Conservation (phyloP, 1,140 invertebrate species). For the Oppia nitens region DNA sequence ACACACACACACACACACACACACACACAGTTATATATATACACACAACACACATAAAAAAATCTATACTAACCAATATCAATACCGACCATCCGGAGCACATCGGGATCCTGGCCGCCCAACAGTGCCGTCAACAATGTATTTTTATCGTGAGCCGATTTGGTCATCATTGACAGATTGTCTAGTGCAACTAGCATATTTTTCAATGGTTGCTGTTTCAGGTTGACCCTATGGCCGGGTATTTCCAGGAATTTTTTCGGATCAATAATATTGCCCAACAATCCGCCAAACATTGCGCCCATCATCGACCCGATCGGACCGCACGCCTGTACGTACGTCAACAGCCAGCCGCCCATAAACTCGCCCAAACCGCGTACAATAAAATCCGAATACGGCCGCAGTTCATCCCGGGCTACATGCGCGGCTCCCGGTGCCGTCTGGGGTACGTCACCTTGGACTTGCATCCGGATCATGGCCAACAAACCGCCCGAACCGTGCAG, state of each 20-base stretch:
- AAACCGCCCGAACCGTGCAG: background rate
- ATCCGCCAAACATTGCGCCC: background rate
- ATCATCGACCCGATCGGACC: background rate
- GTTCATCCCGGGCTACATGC: background rate
- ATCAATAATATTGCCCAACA: background rate
- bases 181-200: background rate
- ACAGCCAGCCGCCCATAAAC: background rate
- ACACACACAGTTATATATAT: too few relatives aligned
- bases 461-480: background rate
- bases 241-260: background rate
- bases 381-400: background rate
- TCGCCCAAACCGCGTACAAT: background rate
- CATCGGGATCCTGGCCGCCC: background rate
- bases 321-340: background rate
- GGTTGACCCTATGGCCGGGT: too few relatives aligned
- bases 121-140: background rate
- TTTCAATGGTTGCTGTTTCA: background rate
- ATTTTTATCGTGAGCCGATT: background rate
- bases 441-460: background rate
- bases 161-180: background rate
- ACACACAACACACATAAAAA: too few relatives aligned
- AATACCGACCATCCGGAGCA: background rate
- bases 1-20: too few relatives aligned
- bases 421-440: background rate
- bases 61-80: background rate